Percentiles rank a stretch among this genome's conserved stretches.
These are phyloP conservation scores for Centroberyx gerrardi DNA, from an alignment of 2,797 vertebrate genomes.

Conservation along the genomic window DNA sequence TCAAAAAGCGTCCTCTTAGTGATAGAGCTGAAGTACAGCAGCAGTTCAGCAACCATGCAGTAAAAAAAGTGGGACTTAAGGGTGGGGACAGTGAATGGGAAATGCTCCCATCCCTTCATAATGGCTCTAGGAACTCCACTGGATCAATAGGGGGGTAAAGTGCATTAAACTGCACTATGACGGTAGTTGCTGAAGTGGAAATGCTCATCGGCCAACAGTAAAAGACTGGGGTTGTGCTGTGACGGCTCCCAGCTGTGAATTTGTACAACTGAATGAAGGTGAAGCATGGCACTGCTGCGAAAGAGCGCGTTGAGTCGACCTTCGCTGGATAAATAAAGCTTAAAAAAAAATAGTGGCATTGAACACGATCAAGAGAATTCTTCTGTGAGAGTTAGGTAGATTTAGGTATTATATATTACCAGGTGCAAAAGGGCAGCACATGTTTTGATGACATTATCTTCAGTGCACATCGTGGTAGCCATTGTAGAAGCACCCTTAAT, in stretches of 20 bases:
- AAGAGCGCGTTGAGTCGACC: too few relatives aligned
- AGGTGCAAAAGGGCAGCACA: background rate
- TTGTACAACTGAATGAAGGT: too few relatives aligned
- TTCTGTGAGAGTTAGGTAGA: too few relatives aligned
- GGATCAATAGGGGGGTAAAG: too few relatives aligned
- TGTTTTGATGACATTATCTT: background rate
- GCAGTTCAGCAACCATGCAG: conserved; percentile 18
- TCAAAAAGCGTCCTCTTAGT: too few relatives aligned
- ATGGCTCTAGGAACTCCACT: conserved; percentile 41
- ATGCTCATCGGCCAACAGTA: too few relatives aligned
- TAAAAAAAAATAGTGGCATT: background rate
- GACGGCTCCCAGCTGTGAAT: too few relatives aligned
- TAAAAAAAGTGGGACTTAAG: background rate
- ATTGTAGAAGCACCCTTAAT: too few relatives aligned
- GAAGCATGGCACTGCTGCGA: too few relatives aligned
- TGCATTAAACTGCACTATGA: conserved; percentile 30
- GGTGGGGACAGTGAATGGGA: conserved; percentile 17
- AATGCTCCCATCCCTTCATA: conserved; percentile 46
- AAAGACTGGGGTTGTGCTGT: too few relatives aligned
- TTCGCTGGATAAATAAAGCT: background rate
- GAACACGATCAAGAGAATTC: background rate
- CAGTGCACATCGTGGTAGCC: too few relatives aligned
- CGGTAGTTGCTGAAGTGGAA: conserved; percentile 19
- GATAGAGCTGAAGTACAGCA: conserved; percentile 25
- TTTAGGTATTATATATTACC: background rate